phyloP scores from a whole-genome alignment of 2,888 invertebrate genomes.

The Nomada fabriciana region DNA sequence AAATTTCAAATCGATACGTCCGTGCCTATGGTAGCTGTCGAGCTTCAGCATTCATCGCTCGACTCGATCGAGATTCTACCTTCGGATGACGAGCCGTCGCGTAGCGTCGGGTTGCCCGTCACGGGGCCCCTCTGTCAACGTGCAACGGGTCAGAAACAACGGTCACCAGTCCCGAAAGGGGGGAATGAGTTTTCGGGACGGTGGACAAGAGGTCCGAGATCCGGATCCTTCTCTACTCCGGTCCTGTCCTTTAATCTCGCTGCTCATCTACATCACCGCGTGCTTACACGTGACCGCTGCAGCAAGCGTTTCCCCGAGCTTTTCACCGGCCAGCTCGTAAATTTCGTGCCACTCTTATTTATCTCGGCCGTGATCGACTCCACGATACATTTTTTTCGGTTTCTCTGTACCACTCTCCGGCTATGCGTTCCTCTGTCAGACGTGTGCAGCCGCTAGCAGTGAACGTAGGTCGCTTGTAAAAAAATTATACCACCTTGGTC shows the following conservation, averaged over 20 bases:
- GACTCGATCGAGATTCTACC: slow-evolving; percentile 55
- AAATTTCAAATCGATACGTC: slow-evolving; percentile 66
- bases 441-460: slow-evolving; percentile 30
- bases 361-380: slow-evolving; percentile 73
- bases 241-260: slow-evolving; percentile 67
- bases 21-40: slow-evolving; percentile 57
- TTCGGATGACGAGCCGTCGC: slow-evolving; percentile 65
- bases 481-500: slow-evolving; percentile 50
- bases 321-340: slow-evolving; percentile 74
- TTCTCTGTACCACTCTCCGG: slow-evolving; percentile 8
- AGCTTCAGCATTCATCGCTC: slow-evolving; percentile 57
- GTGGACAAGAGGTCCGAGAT: slow-evolving; percentile 52
- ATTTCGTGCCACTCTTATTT: slow-evolving; percentile 77
- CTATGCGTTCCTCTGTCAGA: slow-evolving; percentile 21
- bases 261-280: slow-evolving; percentile 69
- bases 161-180: slow-evolving; percentile 23
- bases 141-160: slow-evolving; percentile 63
- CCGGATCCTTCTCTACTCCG: slow-evolving; percentile 54
- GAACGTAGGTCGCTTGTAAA: slow-evolving; percentile 48
- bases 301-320: slow-evolving; percentile 70
- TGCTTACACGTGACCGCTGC: slow-evolving; percentile 62
- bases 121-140: slow-evolving; percentile 65
- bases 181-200: slow-evolving; percentile 57
- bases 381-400: slow-evolving; percentile 65
- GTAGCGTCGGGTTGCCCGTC: slow-evolving; percentile 50